A percentile compares a stretch with the other conserved stretches of the same genome.
Conservation (phyloP, 35 echinoderm and acorn worm species). For the Diadema setosum region DNA sequence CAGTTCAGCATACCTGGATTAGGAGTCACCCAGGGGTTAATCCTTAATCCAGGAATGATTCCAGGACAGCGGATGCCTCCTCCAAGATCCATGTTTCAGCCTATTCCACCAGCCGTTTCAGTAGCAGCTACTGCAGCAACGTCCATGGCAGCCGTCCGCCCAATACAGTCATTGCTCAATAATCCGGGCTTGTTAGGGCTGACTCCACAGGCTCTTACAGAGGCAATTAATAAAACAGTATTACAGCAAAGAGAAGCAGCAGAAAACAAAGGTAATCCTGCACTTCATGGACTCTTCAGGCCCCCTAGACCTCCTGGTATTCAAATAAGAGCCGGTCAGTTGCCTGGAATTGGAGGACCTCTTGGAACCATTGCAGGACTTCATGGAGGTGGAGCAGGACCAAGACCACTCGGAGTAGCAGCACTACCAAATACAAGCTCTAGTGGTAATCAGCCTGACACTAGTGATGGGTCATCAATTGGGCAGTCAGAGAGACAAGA, state of each 20-base stretch:
- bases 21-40: not conserved
- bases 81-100: not conserved
- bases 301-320: not conserved
- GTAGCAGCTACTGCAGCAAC: not conserved
- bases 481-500: not conserved
- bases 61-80: constrained; percentile 5
- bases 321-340: not conserved
- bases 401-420: not conserved
- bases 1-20: not conserved
- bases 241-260: not conserved
- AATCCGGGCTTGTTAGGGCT: not conserved
- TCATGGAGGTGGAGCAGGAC: not conserved
- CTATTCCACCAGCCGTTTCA: not conserved
- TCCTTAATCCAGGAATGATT: not conserved
- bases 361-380: not conserved
- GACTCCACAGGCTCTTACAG: not conserved
- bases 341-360: not conserved
- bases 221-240: not conserved
- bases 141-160: not conserved
- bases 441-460: not conserved
- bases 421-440: not conserved
- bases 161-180: not conserved
- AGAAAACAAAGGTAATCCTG: not conserved
- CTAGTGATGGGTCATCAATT: not conserved
- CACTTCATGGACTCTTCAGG: not conserved